Percentiles rank a stretch among this genome's conserved stretches.
Evolutionary conservation across 2,797 vertebrate species (phyloP).

Genomic region (Labeo calbasu): DNA sequence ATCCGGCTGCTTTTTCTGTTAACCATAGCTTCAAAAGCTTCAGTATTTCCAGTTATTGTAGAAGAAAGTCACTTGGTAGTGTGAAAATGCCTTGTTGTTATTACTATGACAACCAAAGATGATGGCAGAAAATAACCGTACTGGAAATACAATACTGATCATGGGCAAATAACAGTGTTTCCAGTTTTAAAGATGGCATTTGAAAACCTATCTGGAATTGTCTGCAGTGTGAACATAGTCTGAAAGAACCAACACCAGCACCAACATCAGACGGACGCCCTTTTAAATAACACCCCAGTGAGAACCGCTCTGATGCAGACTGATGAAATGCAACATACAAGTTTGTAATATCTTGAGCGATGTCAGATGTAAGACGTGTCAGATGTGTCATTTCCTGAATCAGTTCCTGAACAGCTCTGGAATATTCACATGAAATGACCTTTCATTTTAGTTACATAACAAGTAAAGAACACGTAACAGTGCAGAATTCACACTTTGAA

Average conservation of each 20-base stretch:
- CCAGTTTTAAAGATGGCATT: neutral
- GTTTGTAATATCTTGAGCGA: constrained; percentile 29
- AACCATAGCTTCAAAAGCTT: neutral
- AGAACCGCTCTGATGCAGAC: neutral
- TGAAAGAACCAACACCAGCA: constrained; percentile 31
- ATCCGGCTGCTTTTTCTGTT: neutral
- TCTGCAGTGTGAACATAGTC: constrained; percentile 3
- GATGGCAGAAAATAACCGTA: neutral
- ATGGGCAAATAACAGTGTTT: neutral
- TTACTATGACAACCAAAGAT: neutral
- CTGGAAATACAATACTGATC: neutral
- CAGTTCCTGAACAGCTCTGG: constrained; percentile 44
- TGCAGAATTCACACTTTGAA: neutral
- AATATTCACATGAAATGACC: constrained; percentile 70
- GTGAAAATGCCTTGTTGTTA: neutral
- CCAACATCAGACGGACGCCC: constrained; percentile 16
- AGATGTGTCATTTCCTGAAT: constrained; percentile 38
- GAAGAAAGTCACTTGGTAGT: neutral
- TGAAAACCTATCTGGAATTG: neutral
- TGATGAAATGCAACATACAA: constrained; percentile 40
- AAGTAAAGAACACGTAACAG: no score
- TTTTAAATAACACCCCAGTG: neutral
- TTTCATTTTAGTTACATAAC: neutral
- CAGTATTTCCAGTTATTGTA: neutral
- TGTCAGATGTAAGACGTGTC: constrained; percentile 31